Conservation (phyloP, 2,113 vertebrate genomes). For the Hydropotes inermis region DNA sequence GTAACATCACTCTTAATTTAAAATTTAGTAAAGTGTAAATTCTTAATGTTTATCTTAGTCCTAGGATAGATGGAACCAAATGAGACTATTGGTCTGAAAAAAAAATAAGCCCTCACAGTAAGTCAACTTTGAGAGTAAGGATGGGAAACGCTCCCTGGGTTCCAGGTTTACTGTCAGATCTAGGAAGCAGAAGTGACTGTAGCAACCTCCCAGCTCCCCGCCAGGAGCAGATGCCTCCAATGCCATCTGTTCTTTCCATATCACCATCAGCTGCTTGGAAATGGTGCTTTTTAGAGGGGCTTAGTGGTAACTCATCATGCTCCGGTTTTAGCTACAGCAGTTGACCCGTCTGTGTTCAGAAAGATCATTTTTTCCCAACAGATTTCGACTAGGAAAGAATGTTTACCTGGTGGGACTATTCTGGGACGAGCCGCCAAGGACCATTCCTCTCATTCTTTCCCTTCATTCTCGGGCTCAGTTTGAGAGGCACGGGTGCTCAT, state of each 20-base stretch:
- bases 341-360: slow-evolving; percentile 16
- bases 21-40: not conserved
- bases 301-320: not conserved
- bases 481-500: not conserved
- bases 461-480: not conserved
- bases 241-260: not conserved
- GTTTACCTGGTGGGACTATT: slow-evolving; percentile 37
- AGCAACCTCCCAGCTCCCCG: not conserved
- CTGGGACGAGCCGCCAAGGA: not conserved
- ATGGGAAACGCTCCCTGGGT: not conserved
- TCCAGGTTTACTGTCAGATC: not conserved
- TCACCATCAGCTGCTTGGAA: not conserved
- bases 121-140: not conserved
- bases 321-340: slow-evolving; percentile 60
- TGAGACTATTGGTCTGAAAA: not conserved
- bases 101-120: not conserved
- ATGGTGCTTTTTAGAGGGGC: slow-evolving; percentile 9
- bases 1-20: not conserved
- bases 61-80: not conserved
- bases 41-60: not conserved
- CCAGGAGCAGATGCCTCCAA: not conserved
- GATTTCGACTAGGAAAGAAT: slow-evolving; percentile 63
- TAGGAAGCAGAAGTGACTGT: not conserved
- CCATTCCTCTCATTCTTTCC: slow-evolving; percentile 11
- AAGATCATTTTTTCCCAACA: slow-evolving; percentile 45